These are phyloP conservation scores for Drosophila putrida DNA, from an alignment of 2,888 invertebrate species.

Conservation along the genomic window DNA sequence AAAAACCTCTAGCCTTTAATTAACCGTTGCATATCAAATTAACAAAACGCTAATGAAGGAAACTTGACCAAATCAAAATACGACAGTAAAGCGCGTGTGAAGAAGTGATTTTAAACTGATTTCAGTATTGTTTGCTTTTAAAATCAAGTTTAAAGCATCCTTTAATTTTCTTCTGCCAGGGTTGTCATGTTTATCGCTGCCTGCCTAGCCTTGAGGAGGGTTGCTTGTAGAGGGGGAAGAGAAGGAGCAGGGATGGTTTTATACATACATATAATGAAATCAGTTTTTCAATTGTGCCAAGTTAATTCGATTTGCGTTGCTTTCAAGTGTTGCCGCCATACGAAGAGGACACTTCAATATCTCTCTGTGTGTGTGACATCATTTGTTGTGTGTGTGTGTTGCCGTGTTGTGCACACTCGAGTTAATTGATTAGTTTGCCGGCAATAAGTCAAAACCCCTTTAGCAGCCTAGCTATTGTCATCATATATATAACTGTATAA, in stretches of 20 bases:
- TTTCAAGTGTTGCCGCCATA: conserved; percentile 59
- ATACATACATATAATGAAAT: conserved; percentile 69
- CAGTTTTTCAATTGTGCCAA: conserved; percentile 62
- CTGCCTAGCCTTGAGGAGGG: conserved; percentile 5
- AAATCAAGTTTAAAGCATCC: conserved; percentile 2
- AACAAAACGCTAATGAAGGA: conserved; percentile 17
- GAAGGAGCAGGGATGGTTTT: conserved; percentile 14
- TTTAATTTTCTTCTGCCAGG: not conserved
- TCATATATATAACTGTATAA: not conserved
- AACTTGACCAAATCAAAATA: not conserved
- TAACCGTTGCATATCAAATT: conserved; percentile 23
- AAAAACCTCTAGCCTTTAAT: conserved; percentile 5
- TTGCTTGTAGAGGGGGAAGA: not conserved
- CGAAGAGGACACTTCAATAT: not conserved
- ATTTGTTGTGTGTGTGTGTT: conserved; percentile 22
- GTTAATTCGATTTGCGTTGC: conserved; percentile 68
- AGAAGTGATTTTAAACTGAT: not conserved
- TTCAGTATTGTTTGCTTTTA: not conserved
- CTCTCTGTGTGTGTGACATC: conserved; percentile 31
- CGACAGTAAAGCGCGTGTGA: conserved; percentile 17
- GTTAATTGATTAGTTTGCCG: conserved; percentile 74
- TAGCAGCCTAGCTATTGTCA: conserved; percentile 2
- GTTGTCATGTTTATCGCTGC: conserved; percentile 15
- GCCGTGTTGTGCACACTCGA: conserved; percentile 53
- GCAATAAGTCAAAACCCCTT: conserved; percentile 42